Base-by-base conservation (phyloP, 2,888 invertebrate species). In the Caenorhabditis sinica region DNA sequence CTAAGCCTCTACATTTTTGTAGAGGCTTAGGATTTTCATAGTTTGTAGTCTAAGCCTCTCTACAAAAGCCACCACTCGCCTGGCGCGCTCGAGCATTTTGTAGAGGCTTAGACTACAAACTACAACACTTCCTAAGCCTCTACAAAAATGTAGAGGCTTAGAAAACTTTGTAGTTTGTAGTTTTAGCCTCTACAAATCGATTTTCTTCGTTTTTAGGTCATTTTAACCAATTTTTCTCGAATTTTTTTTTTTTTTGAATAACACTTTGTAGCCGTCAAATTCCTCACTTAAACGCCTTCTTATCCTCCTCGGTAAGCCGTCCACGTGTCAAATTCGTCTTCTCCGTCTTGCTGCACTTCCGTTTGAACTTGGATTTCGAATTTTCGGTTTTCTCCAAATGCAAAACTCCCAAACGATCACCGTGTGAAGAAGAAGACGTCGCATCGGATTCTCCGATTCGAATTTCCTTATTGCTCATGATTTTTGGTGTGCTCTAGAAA, bases 301-400 rank as follows among this genome's bases (percentile, higher is more conserved):
- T 87, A 45, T 89, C 87, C 76, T 89, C 87, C 25, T 82, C 56
- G 6, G 86, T 89, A 30, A 89, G 75, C 51, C 83, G 66, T 11
- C 83, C 82, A 0, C 88, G 58, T 13, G 79, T 65, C 58, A 87
- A 68, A 75, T 89, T 89, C 15, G 83, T 80, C 73, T 86, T 89
- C 20, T 76, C 71, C 43, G 75, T 66, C 63, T 79, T 68, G 17
- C 23, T 25, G 15, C 82, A 65, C n/a, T 83, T 83, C 36, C 85
- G 63, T 28, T 82, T 73, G 36, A 79, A 63, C 13, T 84, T 72
- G 17, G 63, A 23, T 25, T 65, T 58, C 25, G 28, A 30, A 0
- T 61, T 76, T 11, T 76, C 82, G 4, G 4, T 49, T 49, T 49
- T 49, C 20, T 85, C 87, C 53, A 88, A 36, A 68, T 74, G 72